phyloP scores from a whole-genome alignment of 2,797 vertebrate genomes.

The Alouatta caraya region DNA sequence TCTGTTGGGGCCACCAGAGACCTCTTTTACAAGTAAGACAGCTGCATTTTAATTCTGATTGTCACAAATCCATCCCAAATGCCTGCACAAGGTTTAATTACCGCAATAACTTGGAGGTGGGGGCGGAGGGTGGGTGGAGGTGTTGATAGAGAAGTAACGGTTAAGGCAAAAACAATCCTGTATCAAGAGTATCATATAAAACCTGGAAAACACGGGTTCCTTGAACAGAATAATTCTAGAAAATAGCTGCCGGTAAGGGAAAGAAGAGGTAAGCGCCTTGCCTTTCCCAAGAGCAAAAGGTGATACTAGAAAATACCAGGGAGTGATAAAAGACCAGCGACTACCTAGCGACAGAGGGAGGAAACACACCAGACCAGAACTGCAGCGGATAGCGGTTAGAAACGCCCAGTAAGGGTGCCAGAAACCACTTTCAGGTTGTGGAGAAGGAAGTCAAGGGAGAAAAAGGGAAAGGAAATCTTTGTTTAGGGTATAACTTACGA shows the following conservation, averaged over 20 bases:
- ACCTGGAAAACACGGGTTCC: slow-evolving; percentile 31
- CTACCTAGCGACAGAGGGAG: slow-evolving; percentile 47
- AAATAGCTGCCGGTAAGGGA: slow-evolving; percentile 1
- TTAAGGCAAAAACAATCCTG: slow-evolving; percentile 8
- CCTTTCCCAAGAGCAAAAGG: slow-evolving; percentile 47
- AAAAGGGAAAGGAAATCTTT: slow-evolving; percentile 38
- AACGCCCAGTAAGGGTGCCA: neutral
- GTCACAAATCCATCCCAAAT: slow-evolving; percentile 23
- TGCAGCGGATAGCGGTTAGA: neutral
- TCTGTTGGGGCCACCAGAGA: neutral
- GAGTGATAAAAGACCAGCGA: slow-evolving; percentile 6
- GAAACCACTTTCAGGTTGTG: slow-evolving; percentile 39
- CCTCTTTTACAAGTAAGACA: slow-evolving; percentile 29
- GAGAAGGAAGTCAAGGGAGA: slow-evolving; percentile 55
- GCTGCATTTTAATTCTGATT: slow-evolving; percentile 54
- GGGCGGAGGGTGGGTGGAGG: neutral
- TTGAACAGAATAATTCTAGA: slow-evolving; percentile 35
- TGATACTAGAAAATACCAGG: slow-evolving; percentile 2
- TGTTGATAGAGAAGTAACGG: neutral
- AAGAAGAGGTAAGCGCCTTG: neutral
- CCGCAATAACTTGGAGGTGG: neutral
- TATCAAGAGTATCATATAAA: neutral
- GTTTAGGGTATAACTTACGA: neutral
- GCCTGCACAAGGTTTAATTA: slow-evolving; percentile 36
- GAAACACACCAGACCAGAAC: slow-evolving; percentile 58